phyloP scores from a whole-genome alignment of 2,888 invertebrate genomes.

The Andrena minutula region DNA sequence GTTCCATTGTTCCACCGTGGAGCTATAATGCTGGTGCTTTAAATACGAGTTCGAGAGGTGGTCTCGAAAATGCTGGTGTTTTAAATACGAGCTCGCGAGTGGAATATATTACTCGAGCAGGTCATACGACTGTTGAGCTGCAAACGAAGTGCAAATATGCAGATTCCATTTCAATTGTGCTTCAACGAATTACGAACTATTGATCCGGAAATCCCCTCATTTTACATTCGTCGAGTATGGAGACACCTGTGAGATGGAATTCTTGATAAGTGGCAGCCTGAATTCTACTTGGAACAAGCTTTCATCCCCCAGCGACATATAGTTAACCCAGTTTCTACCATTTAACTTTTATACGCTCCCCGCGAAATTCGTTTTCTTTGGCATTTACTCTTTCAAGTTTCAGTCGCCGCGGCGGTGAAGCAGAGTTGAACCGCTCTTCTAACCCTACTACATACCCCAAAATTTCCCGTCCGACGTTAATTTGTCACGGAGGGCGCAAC shows the following conservation, averaged over 20 bases:
- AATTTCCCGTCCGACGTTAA: conserved; percentile 10
- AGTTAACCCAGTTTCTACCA: neutral
- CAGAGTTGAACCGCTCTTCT: neutral
- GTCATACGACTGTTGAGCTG: neutral
- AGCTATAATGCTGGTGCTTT: conserved; percentile 4
- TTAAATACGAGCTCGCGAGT: conserved; percentile 22
- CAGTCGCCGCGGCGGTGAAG: neutral
- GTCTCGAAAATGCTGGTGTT: conserved; percentile 8
- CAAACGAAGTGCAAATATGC: too few relatives aligned
- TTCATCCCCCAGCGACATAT: neutral
- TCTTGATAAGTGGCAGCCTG: neutral
- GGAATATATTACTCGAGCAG: conserved; percentile 18
- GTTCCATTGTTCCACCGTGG: neutral
- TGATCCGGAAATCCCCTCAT: too few relatives aligned
- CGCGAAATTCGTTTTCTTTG: neutral
- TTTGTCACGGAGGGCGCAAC: conserved; percentile 10
- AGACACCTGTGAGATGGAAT: neutral
- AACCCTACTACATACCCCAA: neutral
- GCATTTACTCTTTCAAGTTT: too few relatives aligned
- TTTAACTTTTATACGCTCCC: neutral
- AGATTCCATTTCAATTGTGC: too few relatives aligned
- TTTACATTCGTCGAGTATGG: too few relatives aligned
- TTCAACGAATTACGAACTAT: too few relatives aligned
- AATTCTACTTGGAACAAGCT: neutral
- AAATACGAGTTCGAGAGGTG: neutral